phyloP scores from a whole-genome alignment of 30 jellyfish, hydroid and myxozoan species.

The Pelagia noctiluca region DNA sequence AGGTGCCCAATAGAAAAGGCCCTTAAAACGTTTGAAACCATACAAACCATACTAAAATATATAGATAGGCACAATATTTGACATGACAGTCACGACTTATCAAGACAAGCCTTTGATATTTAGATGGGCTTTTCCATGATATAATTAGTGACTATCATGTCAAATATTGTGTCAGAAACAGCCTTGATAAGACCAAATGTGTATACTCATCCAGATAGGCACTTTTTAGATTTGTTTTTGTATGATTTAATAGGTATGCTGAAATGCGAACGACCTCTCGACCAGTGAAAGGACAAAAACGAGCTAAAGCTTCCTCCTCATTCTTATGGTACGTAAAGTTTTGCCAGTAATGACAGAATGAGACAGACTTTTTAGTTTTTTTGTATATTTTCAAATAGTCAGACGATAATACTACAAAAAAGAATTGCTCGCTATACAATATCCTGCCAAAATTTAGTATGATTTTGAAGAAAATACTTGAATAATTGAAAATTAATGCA shows the following conservation, averaged over 20 bases:
- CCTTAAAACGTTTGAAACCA: too few species aligned
- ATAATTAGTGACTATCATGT: background rate
- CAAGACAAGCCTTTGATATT: too few species aligned
- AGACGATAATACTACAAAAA: background rate
- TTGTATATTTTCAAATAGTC: background rate
- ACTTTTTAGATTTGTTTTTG: background rate
- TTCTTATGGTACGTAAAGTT: background rate
- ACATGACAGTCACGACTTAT: too few species aligned
- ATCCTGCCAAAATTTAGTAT: background rate
- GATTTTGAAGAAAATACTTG: too few species aligned
- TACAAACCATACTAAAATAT: too few species aligned
- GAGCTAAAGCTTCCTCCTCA: conserved; percentile 6
- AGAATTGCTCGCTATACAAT: background rate
- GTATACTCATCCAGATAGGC: background rate
- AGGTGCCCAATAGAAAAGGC: too few species aligned
- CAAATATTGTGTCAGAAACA: background rate
- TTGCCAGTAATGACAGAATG: too few species aligned
- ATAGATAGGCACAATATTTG: too few species aligned
- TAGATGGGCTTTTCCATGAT: too few species aligned
- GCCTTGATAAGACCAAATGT: background rate
- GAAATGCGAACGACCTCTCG: conserved; percentile 26
- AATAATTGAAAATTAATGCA: too few species aligned
- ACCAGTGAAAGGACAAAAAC: conserved; percentile 38
- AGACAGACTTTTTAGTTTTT: background rate
- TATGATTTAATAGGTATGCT: conserved; percentile 6